Conservation (phyloP, 2,888 invertebrate genomes). For the Busseola fusca region DNA sequence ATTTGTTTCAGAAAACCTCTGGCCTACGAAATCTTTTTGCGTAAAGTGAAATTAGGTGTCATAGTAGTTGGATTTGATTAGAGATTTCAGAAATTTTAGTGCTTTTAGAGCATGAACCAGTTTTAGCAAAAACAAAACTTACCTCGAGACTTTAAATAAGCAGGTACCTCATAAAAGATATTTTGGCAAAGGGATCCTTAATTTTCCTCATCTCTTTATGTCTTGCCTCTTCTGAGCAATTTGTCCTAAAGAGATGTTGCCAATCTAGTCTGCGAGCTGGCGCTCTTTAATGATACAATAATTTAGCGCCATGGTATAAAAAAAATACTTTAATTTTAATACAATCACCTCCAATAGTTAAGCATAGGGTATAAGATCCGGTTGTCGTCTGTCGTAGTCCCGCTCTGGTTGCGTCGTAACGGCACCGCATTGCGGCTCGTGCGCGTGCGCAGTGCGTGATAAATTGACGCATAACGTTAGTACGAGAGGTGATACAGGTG, state of each 20-base stretch:
- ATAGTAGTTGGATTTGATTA: not conserved
- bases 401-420: constrained; percentile 55
- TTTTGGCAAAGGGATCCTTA: not conserved
- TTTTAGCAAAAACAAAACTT: not conserved
- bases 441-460: constrained; percentile 29
- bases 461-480: constrained; percentile 33
- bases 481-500: not conserved
- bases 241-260: not conserved
- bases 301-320: not conserved
- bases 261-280: not conserved
- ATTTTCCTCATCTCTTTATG: not conserved
- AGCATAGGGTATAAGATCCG: constrained; percentile 48
- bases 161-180: not conserved
- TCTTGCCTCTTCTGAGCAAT: not conserved
- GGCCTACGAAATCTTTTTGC: not conserved
- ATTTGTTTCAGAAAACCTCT: not conserved
- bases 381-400: constrained; percentile 31
- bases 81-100: not conserved
- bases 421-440: constrained; percentile 17
- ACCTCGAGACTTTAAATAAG: not conserved
- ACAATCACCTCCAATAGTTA: not conserved
- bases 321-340: not conserved
- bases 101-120: not conserved
- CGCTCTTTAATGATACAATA: not conserved
- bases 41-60: not conserved